These are phyloP conservation scores for Lordiphosa fenestrarum DNA, from an alignment of 2,888 invertebrate species.

Conservation along the genomic window DNA sequence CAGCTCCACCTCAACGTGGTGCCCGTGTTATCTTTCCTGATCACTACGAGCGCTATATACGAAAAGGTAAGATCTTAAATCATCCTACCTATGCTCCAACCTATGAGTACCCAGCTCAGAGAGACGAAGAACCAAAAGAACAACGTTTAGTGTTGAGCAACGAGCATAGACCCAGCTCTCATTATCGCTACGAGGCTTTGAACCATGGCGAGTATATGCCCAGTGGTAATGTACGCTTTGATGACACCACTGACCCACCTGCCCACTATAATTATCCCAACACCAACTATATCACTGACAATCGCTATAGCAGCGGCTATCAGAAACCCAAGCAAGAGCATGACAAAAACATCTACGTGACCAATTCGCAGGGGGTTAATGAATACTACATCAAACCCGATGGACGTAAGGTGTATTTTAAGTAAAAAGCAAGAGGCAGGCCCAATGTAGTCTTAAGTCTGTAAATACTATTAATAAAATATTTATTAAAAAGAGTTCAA, in stretches of 20 bases:
- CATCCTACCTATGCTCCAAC: slow-evolving; percentile 64
- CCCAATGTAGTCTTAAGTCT: slow-evolving; percentile 40
- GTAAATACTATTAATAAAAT: slow-evolving; percentile 53
- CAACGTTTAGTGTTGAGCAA: slow-evolving; percentile 60
- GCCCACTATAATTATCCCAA: slow-evolving; percentile 61
- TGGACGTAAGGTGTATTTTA: slow-evolving; percentile 72
- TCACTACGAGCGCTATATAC: slow-evolving; percentile 76
- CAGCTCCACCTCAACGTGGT: slow-evolving; percentile 66
- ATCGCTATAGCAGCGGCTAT: slow-evolving; percentile 58
- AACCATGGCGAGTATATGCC: slow-evolving; percentile 60
- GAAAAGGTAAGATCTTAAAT: slow-evolving; percentile 76
- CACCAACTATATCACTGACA: slow-evolving; percentile 56
- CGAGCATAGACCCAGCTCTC: slow-evolving; percentile 44
- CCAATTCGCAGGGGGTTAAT: slow-evolving; percentile 74
- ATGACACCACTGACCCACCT: slow-evolving; percentile 19
- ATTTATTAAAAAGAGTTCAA: slow-evolving; percentile 49
- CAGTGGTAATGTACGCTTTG: slow-evolving; percentile 30
- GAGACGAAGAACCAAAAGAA: slow-evolving; percentile 38
- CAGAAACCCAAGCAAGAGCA: slow-evolving; percentile 52
- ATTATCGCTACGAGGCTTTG: slow-evolving; percentile 53
- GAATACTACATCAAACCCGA: slow-evolving; percentile 77
- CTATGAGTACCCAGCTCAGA: slow-evolving; percentile 42
- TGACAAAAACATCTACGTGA: slow-evolving; percentile 78
- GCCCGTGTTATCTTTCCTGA: slow-evolving; percentile 81
- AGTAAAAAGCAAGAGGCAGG: slow-evolving; percentile 27